phyloP scores from a whole-genome alignment of 1,140 invertebrate genomes.

The Drosophila guanche region DNA sequence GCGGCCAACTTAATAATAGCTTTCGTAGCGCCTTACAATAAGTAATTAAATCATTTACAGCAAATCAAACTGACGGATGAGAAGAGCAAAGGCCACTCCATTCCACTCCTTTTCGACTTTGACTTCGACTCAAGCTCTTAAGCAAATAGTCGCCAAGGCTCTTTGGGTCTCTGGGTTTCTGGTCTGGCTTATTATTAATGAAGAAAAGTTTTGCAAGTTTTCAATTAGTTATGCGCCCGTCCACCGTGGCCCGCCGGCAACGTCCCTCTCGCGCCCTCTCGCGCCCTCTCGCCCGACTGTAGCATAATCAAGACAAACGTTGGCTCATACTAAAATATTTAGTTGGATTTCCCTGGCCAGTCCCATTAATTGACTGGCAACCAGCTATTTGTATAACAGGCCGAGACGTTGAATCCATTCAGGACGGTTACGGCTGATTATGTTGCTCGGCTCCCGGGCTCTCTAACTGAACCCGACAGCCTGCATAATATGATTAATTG shows the following conservation, averaged over 20 bases:
- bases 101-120: not conserved
- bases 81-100: not conserved
- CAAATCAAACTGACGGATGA: constrained; percentile 51
- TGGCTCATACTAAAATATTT: constrained; percentile 71
- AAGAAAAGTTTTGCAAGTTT: constrained; percentile 72
- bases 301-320: constrained; percentile 71
- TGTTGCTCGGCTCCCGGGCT: not conserved
- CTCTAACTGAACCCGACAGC: constrained; percentile 38
- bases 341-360: constrained; percentile 43
- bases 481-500: constrained; percentile 65
- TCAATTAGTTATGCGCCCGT: constrained; percentile 69
- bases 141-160: constrained; percentile 36
- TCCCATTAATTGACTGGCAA: constrained; percentile 62
- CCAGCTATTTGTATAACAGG: constrained; percentile 60
- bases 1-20: constrained; percentile 67
- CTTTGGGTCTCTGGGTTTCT: constrained; percentile 9
- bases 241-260: constrained; percentile 19
- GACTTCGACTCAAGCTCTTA: constrained; percentile 6
- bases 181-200: constrained; percentile 74
- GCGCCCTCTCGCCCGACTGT: constrained; percentile 17
- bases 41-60: constrained; percentile 73
- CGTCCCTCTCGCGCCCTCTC: not conserved
- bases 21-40: constrained; percentile 50
- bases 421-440: constrained; percentile 15
- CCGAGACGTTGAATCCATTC: constrained; percentile 28